Evolutionary conservation across 2,113 vertebrate species (phyloP), one percentile per base, ranked within the genome.

Genomic region (Platysteira castanea): DNA sequence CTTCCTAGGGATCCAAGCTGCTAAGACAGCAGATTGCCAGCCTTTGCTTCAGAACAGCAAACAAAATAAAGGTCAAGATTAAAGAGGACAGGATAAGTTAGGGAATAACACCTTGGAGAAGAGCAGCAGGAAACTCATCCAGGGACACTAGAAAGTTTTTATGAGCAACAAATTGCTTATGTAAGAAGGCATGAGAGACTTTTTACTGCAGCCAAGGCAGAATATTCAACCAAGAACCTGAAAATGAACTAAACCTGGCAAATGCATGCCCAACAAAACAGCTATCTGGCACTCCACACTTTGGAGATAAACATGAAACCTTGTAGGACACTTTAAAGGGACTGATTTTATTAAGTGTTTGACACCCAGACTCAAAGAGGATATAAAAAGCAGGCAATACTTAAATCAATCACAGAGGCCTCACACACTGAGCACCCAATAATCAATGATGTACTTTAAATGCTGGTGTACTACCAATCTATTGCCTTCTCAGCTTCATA

Each of bases 61-160:
- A 84, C 56, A 95, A 91, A 92, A 41, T 15, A 59, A 96, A 97
- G 77, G 84, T 92, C 89, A 87, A 67, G 76, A 90, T 65, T 59
- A 69, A 90, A 90, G 33, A 76, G 41, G 42, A 49, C 44, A 37
- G 33, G n/a, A 75, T 39, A 79, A 14, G 3, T 37, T 52, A 52
- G 14, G 44, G 37, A 85, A 20, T 49, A 78, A 75, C 28, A 74
- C 67, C 63, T 85, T 67, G 15, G 31, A 77, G 68, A 84, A 81
- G 23, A 76, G 17, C 13, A 84, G 24, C 65, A 84, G 44, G 53
- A 85, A 96, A 76, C 16, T 54, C 28, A 63, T 35, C 23, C 44
- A 75, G 54, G 39, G 42, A 71, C 41, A 20, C 31, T 22, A 27
- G 11, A 20, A 47, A 78, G 35, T 28, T 94, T 68, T 56, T 68